Evolutionary conservation across 2,113 vertebrate genomes (phyloP), one percentile per base, ranked within the genome.

Genomic region (Egretta garzetta): DNA sequence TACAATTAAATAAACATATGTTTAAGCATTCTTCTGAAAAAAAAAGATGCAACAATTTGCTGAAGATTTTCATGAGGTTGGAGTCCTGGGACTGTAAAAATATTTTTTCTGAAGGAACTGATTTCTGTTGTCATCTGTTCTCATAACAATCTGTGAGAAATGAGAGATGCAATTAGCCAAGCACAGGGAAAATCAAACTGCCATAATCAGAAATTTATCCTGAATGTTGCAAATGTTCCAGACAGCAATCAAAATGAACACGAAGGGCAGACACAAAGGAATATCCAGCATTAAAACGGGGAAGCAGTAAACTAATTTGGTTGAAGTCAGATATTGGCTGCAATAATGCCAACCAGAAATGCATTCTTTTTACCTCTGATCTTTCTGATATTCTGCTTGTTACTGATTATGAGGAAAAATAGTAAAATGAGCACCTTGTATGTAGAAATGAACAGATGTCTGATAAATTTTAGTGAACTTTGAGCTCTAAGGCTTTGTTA

Each of bases 161-260:
- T 49, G 66, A 93, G 86, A 92, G 62, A 84, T 72, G n/a, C 43
- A 94, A 94, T 94, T 93, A 93, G 12, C 13, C 39, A 90, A 94
- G 52, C 62, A 52, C 1, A 68, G 27, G 35, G 33, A 94, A 94
- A 91, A 92, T 80, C 50, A 89, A 91, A 96, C 84, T 85, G 35
- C 39, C 53, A 26, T 87, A 81, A 94, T 85, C 73, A 88, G 87
- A 94, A 91, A 74, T 33, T 13, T 88, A 82, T 72, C 32, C 30
- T 56, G 45, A 85, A 89, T 82, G 35, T 64, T 79, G 35, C 43
- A 70, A 70, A 77, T 35, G 45, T 93, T 90, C 59, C 84, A 64
- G 73, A 55, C 12, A 77, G 73, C 45, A 80, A 74, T 83, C 56
- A 82, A 87, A 95, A 85, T 32, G 28, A 87, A 72, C 5, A 1